These are phyloP conservation scores for Orycteropus afer DNA, from an alignment of 2,113 vertebrate species.

Conservation along the genomic window DNA sequence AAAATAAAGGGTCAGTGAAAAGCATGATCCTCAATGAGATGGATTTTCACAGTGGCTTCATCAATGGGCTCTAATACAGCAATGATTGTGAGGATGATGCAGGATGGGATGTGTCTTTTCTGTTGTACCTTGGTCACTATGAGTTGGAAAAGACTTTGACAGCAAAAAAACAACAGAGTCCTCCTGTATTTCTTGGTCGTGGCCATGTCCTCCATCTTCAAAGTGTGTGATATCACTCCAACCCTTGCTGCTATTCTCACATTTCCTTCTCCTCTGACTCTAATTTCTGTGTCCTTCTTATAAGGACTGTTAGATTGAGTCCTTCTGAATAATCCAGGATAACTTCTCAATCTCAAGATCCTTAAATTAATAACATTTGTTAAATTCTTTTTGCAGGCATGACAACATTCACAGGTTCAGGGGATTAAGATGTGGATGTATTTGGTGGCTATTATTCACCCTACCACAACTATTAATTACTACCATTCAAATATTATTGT, in stretches of 20 bases:
- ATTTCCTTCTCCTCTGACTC: not conserved
- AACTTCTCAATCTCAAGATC: not conserved
- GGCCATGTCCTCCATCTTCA: not conserved
- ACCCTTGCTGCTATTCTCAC: not conserved
- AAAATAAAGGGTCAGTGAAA: too few species aligned
- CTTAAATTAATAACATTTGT: not conserved
- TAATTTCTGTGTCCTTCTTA: not conserved
- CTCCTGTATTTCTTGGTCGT: not conserved
- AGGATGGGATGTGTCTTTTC: too few species aligned
- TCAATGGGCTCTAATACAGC: too few species aligned
- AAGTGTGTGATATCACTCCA: not conserved
- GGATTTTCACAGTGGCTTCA: too few species aligned
- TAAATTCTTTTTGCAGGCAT: not conserved
- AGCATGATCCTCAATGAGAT: too few species aligned
- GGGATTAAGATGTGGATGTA: not conserved
- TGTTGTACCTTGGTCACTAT: too few species aligned
- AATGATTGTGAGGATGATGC: too few species aligned
- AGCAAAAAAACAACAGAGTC: too few species aligned
- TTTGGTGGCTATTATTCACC: not conserved
- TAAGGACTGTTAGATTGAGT: not conserved
- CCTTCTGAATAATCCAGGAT: not conserved
- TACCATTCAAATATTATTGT: not conserved
- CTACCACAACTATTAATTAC: not conserved
- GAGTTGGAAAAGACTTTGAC: too few species aligned
- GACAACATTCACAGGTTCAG: not conserved